Conservation (phyloP, 2,113 vertebrate species). For the Irena cyanogastra region DNA sequence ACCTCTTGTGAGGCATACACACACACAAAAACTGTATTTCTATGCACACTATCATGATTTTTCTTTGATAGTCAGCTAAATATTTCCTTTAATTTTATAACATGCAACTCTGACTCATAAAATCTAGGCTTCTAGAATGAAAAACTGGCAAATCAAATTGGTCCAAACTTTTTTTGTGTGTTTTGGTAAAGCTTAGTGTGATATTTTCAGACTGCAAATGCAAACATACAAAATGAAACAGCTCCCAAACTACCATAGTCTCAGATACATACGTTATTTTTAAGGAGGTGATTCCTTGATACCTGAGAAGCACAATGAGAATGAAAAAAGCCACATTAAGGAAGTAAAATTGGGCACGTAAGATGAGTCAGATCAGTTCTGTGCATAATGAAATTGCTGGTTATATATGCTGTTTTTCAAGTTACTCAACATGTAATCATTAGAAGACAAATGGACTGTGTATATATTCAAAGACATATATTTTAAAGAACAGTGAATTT, state of each 20-base stretch:
- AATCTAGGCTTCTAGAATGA: background rate
- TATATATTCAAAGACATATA: background rate
- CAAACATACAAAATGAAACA: background rate
- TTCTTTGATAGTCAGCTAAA: background rate
- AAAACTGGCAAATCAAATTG: background rate
- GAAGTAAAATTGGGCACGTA: background rate
- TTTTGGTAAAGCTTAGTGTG: background rate
- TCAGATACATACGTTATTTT: background rate
- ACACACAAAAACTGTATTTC: background rate
- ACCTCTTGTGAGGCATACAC: background rate
- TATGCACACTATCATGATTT: accelerated
- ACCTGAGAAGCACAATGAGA: background rate
- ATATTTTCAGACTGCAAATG: background rate
- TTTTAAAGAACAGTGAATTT: background rate
- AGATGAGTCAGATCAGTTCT: background rate
- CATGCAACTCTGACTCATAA: background rate
- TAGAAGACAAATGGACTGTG: background rate
- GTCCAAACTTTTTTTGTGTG: background rate
- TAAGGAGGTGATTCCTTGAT: background rate
- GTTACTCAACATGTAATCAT: background rate
- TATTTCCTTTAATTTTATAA: background rate
- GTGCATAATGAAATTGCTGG: background rate
- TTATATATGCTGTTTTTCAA: background rate
- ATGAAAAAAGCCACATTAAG: background rate
- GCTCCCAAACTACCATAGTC: background rate